phyloP scores from a whole-genome alignment of 2,888 invertebrate species.

The Macrosiphum euphorbiae region DNA sequence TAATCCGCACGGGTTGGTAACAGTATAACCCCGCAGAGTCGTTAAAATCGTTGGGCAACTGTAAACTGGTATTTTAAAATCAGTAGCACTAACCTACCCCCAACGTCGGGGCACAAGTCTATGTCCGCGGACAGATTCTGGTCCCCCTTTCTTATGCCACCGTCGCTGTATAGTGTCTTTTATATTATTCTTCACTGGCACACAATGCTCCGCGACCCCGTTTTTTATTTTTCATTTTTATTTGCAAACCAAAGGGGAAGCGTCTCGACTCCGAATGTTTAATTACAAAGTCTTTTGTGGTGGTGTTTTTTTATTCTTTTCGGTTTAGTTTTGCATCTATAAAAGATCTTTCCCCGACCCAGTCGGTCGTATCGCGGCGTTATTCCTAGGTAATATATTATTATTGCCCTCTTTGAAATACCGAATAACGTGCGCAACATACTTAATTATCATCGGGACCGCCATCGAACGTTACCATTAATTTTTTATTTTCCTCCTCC shows the following conservation, averaged over 20 bases:
- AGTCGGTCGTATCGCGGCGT: neutral
- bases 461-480: neutral
- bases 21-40: neutral
- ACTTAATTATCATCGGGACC: conserved; percentile 31
- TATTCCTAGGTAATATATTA: neutral
- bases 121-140: conserved; percentile 43
- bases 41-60: conserved; percentile 58
- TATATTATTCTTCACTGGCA: conserved; percentile 19
- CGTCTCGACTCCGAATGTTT: conserved; percentile 53
- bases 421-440: conserved; percentile 9
- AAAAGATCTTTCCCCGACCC: neutral
- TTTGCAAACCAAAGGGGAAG: conserved; percentile 40
- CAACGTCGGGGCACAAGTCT: conserved; percentile 45
- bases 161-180: conserved; percentile 4
- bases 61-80: conserved; percentile 59
- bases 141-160: conserved; percentile 11
- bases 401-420: conserved; percentile 19
- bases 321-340: neutral
- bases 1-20: neutral
- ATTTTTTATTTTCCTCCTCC: neutral
- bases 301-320: conserved; percentile 33
- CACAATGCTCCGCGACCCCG: conserved; percentile 35
- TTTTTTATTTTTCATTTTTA: conserved; percentile 39
- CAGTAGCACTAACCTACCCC: conserved; percentile 48
- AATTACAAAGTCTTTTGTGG: conserved; percentile 59